These are phyloP conservation scores for Pseudoips prasinana DNA, from an alignment of 2,888 invertebrate species.

Conservation along the genomic window DNA sequence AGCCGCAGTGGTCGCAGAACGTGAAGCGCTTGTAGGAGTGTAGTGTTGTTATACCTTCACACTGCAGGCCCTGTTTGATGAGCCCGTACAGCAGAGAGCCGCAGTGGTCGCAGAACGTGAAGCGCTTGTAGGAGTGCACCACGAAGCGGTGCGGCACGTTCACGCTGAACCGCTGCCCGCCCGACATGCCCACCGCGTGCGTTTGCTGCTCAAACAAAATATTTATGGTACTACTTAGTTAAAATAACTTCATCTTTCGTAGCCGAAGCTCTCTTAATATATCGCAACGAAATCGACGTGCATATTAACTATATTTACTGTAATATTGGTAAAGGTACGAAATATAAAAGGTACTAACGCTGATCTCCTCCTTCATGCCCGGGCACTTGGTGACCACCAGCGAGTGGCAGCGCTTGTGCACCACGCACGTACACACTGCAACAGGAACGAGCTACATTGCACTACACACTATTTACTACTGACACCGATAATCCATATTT, in stretches of 20 bases:
- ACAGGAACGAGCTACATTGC: constrained; percentile 26
- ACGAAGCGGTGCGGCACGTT: constrained; percentile 98
- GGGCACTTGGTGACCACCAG: constrained; percentile 99
- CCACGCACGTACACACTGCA: constrained; percentile 98
- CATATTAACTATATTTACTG: no score
- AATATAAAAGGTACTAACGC: constrained; percentile 17
- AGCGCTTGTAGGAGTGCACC: constrained; percentile 98
- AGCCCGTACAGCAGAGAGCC: constrained; percentile 98
- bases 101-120: constrained; percentile 99
- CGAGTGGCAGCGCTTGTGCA: constrained; percentile 99
- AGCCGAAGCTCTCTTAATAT: no score
- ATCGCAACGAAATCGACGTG: no score
- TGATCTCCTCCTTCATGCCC: constrained; percentile 95
- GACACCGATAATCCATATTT: no score
- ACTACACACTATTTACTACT: background rate
- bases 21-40: no score
- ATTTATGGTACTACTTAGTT: background rate
- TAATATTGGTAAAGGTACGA: no score
- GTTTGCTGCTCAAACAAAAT: constrained; percentile 41
- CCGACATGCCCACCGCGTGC: constrained; percentile 69
- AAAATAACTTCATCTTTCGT: no score
- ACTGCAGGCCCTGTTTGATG: constrained; percentile 97
- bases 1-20: no score
- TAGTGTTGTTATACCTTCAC: constrained; percentile 91
- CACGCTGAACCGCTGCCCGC: constrained; percentile 95